These are phyloP conservation scores for Chiloscyllium plagiosum DNA, from an alignment of 2,113 vertebrate species.

Conservation along the genomic window DNA sequence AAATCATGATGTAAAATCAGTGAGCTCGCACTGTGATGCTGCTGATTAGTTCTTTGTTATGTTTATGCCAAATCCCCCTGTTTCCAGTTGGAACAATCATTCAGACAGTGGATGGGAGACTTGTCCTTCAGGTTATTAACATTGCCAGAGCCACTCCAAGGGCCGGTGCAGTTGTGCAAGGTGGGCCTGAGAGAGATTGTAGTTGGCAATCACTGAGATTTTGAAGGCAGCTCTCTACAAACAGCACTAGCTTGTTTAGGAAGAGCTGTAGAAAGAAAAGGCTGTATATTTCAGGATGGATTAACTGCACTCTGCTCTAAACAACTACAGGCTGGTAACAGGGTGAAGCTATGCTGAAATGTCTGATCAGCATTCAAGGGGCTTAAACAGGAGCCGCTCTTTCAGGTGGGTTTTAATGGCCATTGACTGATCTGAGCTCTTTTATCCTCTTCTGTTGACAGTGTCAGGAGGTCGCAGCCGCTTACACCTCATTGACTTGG, in stretches of 20 bases:
- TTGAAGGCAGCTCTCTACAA: background rate
- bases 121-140: background rate
- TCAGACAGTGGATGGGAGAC: background rate
- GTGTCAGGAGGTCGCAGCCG: constrained; percentile 97
- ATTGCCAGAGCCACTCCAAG: too few species aligned
- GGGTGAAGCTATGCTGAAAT: background rate
- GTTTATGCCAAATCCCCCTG: background rate
- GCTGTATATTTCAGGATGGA: too few species aligned
- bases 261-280: background rate
- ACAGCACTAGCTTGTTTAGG: background rate
- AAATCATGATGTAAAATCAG: background rate
- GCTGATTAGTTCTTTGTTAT: background rate
- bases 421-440: constrained; percentile 41
- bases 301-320: background rate
- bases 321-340: background rate
- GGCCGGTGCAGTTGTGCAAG: too few species aligned
- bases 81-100: background rate
- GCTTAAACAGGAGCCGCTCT: background rate
- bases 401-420: background rate
- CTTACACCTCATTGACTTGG: constrained; percentile 91
- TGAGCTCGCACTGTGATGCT: background rate
- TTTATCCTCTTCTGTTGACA: constrained; percentile 48
- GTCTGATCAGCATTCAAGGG: background rate
- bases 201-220: too few species aligned
- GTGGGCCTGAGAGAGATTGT: background rate